These are phyloP conservation scores for Chinchilla lanigera DNA, from an alignment of 2,113 vertebrate genomes.

Conservation along the genomic window DNA sequence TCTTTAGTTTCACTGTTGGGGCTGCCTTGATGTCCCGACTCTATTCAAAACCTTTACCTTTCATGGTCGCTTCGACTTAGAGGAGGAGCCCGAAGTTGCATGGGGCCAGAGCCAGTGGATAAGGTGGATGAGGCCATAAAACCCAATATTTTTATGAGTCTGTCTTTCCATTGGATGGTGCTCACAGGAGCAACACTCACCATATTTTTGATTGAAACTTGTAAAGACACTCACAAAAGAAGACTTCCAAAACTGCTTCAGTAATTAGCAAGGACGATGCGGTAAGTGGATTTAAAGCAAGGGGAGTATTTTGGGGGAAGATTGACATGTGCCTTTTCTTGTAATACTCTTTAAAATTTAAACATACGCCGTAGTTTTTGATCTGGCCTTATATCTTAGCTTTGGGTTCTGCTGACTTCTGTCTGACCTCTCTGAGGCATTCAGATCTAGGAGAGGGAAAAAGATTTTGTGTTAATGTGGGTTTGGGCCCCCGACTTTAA, in stretches of 20 bases:
- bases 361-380: not conserved
- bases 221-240: not conserved
- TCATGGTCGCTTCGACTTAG: not conserved
- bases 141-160: not conserved
- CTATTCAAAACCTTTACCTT: not conserved
- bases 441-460: not conserved
- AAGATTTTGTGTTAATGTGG: not conserved
- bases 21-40: not conserved
- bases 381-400: not conserved
- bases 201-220: not conserved
- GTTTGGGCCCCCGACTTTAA: not conserved
- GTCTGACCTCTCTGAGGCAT: not conserved
- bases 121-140: not conserved
- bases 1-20: not conserved
- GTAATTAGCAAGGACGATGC: not conserved
- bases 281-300: not conserved
- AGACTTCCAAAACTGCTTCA: not conserved
- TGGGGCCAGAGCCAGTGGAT: not conserved
- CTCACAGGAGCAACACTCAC: not conserved
- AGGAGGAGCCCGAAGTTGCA: not conserved
- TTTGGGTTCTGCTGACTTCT: not conserved
- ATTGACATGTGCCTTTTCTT: not conserved
- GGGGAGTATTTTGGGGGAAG: not conserved
- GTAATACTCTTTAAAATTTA: not conserved
- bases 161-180: not conserved